Percentiles rank a stretch among this genome's conserved stretches.
phyloP scores from a whole-genome alignment of 2,888 invertebrate species.

The Drosophila phalerata region DNA sequence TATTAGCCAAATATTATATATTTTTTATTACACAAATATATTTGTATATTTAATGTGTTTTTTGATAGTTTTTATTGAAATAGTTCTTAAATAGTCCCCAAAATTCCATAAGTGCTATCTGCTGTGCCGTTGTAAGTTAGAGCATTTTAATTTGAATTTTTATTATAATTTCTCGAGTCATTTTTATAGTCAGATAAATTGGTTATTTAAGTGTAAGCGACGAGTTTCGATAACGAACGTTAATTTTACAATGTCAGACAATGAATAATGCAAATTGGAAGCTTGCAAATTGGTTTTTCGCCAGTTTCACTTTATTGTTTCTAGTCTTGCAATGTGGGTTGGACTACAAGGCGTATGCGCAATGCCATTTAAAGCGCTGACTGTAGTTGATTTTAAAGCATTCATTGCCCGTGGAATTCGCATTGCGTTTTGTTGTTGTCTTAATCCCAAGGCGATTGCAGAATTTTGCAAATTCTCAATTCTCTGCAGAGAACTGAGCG shows the following conservation, averaged over 20 bases:
- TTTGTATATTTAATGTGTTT: not conserved
- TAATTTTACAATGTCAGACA: slow-evolving; percentile 28
- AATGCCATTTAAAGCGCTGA: slow-evolving; percentile 45
- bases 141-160: slow-evolving; percentile 1
- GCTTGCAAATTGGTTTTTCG: slow-evolving; percentile 56
- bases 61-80: not conserved
- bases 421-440: slow-evolving; percentile 15
- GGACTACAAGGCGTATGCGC: slow-evolving; percentile 50
- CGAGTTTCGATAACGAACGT: slow-evolving; percentile 28
- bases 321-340: not conserved
- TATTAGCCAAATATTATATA: not conserved
- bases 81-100: not conserved
- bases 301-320: slow-evolving; percentile 31
- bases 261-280: slow-evolving; percentile 58
- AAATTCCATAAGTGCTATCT: no score
- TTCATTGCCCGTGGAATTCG: slow-evolving; percentile 18
- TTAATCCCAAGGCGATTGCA: slow-evolving; percentile 46
- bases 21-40: no score
- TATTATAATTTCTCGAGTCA: not conserved
- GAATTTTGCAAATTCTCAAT: slow-evolving; percentile 52
- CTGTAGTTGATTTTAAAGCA: slow-evolving; percentile 26
- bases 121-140: not conserved
- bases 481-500: slow-evolving; percentile 25
- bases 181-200: slow-evolving; percentile 12
- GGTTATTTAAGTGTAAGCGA: slow-evolving; percentile 16